Conservation (phyloP, 2,888 invertebrate genomes). For the Euzophera pinguis region DNA sequence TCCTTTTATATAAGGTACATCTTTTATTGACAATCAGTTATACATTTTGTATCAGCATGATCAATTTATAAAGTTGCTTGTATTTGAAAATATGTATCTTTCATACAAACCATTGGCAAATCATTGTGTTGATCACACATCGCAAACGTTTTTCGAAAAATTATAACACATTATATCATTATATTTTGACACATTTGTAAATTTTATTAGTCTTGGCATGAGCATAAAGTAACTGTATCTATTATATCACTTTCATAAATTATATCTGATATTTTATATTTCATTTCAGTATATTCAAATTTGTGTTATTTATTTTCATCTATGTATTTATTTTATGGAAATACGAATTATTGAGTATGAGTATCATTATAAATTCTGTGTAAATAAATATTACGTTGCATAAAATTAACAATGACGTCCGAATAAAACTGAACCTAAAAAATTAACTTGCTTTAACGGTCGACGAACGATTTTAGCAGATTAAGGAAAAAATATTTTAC, state of each 20-base stretch:
- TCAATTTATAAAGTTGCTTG: slow-evolving; percentile 37
- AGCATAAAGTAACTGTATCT: slow-evolving; percentile 40
- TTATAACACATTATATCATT: slow-evolving; percentile 38
- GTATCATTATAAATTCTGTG: slow-evolving; percentile 10
- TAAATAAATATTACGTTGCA: neutral
- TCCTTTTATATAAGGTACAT: slow-evolving; percentile 1
- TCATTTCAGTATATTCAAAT: slow-evolving; percentile 29
- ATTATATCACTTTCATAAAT: slow-evolving; percentile 33
- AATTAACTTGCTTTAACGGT: neutral
- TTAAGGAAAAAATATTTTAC: no score
- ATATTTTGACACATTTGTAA: slow-evolving; percentile 49
- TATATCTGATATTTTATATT: slow-evolving; percentile 28
- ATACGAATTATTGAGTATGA: slow-evolving; percentile 4
- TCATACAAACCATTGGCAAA: slow-evolving; percentile 45
- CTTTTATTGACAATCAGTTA: slow-evolving; percentile 6
- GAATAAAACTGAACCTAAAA: neutral
- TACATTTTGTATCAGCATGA: slow-evolving; percentile 33
- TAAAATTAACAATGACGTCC: neutral
- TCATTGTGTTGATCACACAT: slow-evolving; percentile 40
- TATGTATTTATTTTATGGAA: slow-evolving; percentile 31
- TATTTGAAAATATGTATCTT: slow-evolving; percentile 36
- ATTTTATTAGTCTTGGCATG: slow-evolving; percentile 62
- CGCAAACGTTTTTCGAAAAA: slow-evolving; percentile 24
- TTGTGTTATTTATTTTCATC: slow-evolving; percentile 26
- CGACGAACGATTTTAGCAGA: no score